Conservation (phyloP, 2,888 invertebrate genomes). For the Pandemis cinnamomeana region DNA sequence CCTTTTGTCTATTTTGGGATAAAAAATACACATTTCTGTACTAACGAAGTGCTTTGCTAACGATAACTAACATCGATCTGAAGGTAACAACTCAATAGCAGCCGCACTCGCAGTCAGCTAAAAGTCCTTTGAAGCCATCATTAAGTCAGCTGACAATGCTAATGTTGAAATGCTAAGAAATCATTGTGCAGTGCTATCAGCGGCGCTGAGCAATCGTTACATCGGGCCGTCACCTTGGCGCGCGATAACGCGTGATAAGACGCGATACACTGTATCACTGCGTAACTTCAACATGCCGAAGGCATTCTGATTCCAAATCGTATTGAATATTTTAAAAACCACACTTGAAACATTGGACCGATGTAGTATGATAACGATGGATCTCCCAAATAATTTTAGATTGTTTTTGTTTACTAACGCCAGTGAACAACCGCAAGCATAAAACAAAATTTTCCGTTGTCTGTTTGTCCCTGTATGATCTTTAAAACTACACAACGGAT, state of each 20-base stretch:
- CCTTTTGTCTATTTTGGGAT: background rate
- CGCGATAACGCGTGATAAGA: constrained; percentile 76
- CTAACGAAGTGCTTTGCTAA: background rate
- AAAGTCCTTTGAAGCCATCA: constrained; percentile 9
- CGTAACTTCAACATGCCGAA: constrained; percentile 26
- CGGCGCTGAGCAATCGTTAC: constrained; percentile 69
- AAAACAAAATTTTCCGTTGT: too few relatives aligned
- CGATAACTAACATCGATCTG: background rate
- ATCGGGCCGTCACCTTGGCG: constrained; percentile 80
- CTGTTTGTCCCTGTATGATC: too few relatives aligned
- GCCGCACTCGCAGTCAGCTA: background rate
- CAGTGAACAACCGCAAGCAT: too few relatives aligned
- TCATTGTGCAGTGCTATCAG: constrained; percentile 60
- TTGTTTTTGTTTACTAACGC: constrained; percentile 18
- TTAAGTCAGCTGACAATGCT: constrained; percentile 23
- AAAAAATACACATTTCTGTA: background rate
- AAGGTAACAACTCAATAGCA: background rate
- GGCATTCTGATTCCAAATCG: constrained; percentile 25
- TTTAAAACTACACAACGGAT: too few relatives aligned
- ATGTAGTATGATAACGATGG: constrained; percentile 4
- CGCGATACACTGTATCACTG: constrained; percentile 50
- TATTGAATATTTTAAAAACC: background rate
- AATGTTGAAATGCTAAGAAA: constrained; percentile 52
- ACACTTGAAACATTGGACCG: background rate
- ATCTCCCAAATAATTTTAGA: constrained; percentile 11